These are phyloP conservation scores for Uromys caudimaculatus DNA, from an alignment of 2,797 vertebrate species.

Conservation along the genomic window DNA sequence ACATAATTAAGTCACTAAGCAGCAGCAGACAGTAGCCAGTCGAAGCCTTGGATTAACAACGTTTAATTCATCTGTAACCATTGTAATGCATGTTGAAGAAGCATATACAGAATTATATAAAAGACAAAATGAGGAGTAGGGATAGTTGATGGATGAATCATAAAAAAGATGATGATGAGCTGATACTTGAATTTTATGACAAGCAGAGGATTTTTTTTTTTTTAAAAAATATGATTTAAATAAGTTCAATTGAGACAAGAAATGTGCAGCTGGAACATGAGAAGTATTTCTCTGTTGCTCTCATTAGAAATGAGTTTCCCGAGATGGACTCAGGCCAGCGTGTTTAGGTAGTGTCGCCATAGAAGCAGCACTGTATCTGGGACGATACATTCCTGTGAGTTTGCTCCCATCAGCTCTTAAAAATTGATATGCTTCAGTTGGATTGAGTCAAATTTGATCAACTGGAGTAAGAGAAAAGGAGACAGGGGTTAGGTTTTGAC, in stretches of 20 bases:
- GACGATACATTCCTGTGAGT: neutral
- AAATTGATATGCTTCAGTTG: constrained; percentile 42
- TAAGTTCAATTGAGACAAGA: constrained; percentile 65
- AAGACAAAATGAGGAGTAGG: constrained; percentile 52
- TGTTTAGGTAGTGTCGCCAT: neutral
- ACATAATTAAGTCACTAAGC: constrained; percentile 78
- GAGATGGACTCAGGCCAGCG: neutral
- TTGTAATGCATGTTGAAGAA: constrained; percentile 57
- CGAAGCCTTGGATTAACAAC: constrained; percentile 69
- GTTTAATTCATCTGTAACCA: constrained; percentile 73
- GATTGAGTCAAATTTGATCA: neutral
- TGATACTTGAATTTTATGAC: constrained; percentile 65
- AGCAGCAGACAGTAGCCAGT: constrained; percentile 66
- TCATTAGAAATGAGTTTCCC: constrained; percentile 48
- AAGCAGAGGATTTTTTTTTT: constrained; percentile 7
- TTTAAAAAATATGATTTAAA: constrained; percentile 43
- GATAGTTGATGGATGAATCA: constrained; percentile 64
- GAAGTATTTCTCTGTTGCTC: constrained; percentile 32
- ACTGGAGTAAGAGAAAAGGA: neutral
- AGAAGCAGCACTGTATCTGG: neutral
- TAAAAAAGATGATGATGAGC: constrained; percentile 52
- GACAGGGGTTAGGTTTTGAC: neutral
- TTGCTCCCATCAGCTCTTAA: neutral
- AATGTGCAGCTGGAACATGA: constrained; percentile 54
- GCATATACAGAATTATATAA: constrained; percentile 44